These are phyloP conservation scores for Chelon auratus DNA, from an alignment of 2,797 vertebrate species.

Conservation along the genomic window DNA sequence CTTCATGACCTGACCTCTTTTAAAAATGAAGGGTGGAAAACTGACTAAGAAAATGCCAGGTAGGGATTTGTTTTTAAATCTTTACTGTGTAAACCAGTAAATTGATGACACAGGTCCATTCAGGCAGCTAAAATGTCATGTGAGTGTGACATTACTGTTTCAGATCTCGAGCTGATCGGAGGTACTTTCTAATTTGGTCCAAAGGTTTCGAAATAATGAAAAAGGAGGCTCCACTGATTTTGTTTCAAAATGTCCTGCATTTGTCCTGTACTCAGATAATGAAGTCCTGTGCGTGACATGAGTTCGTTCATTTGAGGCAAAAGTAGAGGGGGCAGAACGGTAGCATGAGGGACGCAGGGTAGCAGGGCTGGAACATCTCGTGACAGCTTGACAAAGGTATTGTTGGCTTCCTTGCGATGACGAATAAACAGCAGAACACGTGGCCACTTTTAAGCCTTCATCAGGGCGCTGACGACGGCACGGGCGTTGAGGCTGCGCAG, in stretches of 20 bases:
- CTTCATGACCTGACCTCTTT: constrained; percentile 55
- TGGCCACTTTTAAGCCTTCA: constrained; percentile 90
- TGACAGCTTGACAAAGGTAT: constrained; percentile 49
- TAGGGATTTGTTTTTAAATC: constrained; percentile 33
- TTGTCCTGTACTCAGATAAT: constrained; percentile 48
- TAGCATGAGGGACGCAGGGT: constrained; percentile 46
- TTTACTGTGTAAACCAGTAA: constrained; percentile 55
- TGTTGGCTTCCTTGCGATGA: constrained; percentile 51
- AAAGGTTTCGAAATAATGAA: constrained; percentile 40
- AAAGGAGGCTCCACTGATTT: constrained; percentile 40
- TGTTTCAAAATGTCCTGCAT: constrained; percentile 34
- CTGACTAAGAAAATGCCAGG: constrained; percentile 61
- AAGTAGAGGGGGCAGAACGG: constrained; percentile 24
- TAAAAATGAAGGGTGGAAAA: constrained; percentile 47
- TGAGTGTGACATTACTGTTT: constrained; percentile 37
- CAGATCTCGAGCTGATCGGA: constrained; percentile 56
- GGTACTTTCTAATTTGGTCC: constrained; percentile 64
- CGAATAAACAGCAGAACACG: constrained; percentile 46
- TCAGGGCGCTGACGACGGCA: constrained; percentile 96
- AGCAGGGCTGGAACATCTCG: constrained; percentile 59
- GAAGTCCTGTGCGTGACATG: constrained; percentile 35
- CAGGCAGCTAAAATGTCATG: constrained; percentile 45
- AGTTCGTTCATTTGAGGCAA: constrained; percentile 42
- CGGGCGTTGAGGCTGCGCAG: constrained; percentile 97
- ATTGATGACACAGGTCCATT: constrained; percentile 47